Evolutionary conservation across 2,113 vertebrate genomes (phyloP), one percentile per base, ranked within the genome.

Genomic region (Xenus cinereus): DNA sequence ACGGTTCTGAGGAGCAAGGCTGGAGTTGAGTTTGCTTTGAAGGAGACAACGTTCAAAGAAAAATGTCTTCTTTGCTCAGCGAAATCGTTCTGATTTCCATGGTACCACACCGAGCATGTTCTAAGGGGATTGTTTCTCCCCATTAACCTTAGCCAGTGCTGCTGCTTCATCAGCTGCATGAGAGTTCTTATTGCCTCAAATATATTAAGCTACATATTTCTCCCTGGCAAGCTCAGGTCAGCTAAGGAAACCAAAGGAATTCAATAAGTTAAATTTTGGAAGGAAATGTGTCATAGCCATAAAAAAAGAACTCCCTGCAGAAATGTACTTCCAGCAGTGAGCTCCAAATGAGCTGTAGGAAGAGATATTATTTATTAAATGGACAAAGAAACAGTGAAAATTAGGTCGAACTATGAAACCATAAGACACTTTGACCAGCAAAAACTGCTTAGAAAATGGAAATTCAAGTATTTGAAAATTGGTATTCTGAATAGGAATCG

Each of bases 121-220:
- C 84, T 89, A n/a, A 72, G 63, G 79, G 86, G 53, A 60, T 67
- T 75, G 12, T 84, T 90, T 73, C 51, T 79, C 64, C 41, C 59
- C 45, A 59, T 95, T 93, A 86, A 35, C 84, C 80, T 89, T 45
- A 69, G 48, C 62, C 62, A 50, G 48, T 79, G 69, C 84, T 84
- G 32, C 83, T 93, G 48, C 86, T 91, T 84, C 74, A 82, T 89
- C 80, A 89, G 37, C 86, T 96, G 46, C 0, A 1, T 45, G 80
- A 87, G 45, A 45, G 23, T 59, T 92, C 68, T 92, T 87, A 89
- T 18, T 91, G 75, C 69, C 48, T 92, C 77, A 87, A 75, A 79
- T 73, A 89, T 94, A 92, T 93, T 97, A 92, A 89, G 77, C 69
- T 76, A 91, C 57, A 83, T 95, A 90, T 94, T 97, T 97, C 92